phyloP scores from a whole-genome alignment of 2,797 vertebrate genomes.

The Sciurus vulgaris region DNA sequence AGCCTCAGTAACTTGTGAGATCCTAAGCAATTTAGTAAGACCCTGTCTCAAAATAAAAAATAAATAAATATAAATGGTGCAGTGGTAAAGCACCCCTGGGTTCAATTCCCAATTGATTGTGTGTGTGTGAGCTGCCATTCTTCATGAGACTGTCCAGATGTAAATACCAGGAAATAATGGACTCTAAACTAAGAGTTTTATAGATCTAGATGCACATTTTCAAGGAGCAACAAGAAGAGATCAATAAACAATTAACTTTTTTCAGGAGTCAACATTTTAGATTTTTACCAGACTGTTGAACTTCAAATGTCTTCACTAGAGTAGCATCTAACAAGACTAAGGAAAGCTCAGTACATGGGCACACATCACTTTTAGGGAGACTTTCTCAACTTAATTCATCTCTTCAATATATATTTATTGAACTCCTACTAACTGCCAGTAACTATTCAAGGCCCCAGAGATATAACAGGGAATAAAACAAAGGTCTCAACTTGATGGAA shows the following conservation, averaged over 20 bases:
- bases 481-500: not conserved
- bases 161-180: slow-evolving; percentile 31
- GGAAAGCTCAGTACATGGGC: not conserved
- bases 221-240: slow-evolving; percentile 60
- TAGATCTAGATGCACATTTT: slow-evolving; percentile 47
- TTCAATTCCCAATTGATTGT: no score
- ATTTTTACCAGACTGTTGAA: slow-evolving; percentile 36
- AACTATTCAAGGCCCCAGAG: not conserved
- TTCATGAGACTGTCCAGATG: not conserved
- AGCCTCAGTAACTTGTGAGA: no score
- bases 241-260: slow-evolving; percentile 71
- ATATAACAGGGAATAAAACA: not conserved
- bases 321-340: not conserved
- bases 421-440: not conserved
- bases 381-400: not conserved
- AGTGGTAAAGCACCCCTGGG: no score
- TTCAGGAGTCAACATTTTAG: slow-evolving; percentile 60
- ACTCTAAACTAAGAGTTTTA: slow-evolving; percentile 17
- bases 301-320: slow-evolving; percentile 44
- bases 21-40: no score
- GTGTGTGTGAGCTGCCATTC: not conserved
- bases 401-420: not conserved
- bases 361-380: not conserved
- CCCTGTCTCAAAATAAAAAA: no score
- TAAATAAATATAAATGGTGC: no score